Evolutionary conservation across 2,797 vertebrate species (phyloP), one percentile per base, ranked within the genome.

Genomic region (Aeoliscus strigatus): DNA sequence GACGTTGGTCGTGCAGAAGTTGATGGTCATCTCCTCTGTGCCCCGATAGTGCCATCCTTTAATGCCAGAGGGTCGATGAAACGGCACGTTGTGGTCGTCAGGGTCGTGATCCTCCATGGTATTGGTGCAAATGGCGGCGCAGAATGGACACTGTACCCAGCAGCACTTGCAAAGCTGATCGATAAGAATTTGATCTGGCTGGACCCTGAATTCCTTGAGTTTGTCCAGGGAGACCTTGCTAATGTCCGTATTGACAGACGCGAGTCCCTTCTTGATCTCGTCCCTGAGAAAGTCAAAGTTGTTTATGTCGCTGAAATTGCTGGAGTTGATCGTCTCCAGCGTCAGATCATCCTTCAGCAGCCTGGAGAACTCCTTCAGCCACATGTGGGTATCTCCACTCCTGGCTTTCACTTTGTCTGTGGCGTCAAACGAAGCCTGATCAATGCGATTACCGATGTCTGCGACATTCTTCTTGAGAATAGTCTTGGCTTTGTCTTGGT

Each of bases 121-220:
- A 68, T 80, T 81, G 30, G 60, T 73, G 24, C 79, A 82, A 48
- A 81, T 45, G 14, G 67, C 75, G 8, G 0, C 0, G 34, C 81
- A 85, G 70, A 83, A 81, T 0, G 79, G 82, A 46, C 82, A 86
- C 4, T 2, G 44, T 14, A 39, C 63, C 84, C 84, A 86, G 63
- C 80, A 84, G 43, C 79, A 76, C 0, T 39, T n/a, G 25, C 76
- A 80, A 42, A 86, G 61, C 7, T 81, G 79, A 11, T 80, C 53
- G 0, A 80, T 80, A 24, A 84, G 61, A 45, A 82, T 75, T 32
- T 82, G 5, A 27, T 74, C 65, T 24, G 79, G 62, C 3, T 23
- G 44, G 25, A 50, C 1, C 4, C 55, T 49, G 41, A 39, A 70
- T 5, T 51, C 27, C 15, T 49, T 14, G 13, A 82, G 53, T 1